Base-by-base conservation (phyloP, 1,140 invertebrate species). In the Drosophila repletoides region DNA sequence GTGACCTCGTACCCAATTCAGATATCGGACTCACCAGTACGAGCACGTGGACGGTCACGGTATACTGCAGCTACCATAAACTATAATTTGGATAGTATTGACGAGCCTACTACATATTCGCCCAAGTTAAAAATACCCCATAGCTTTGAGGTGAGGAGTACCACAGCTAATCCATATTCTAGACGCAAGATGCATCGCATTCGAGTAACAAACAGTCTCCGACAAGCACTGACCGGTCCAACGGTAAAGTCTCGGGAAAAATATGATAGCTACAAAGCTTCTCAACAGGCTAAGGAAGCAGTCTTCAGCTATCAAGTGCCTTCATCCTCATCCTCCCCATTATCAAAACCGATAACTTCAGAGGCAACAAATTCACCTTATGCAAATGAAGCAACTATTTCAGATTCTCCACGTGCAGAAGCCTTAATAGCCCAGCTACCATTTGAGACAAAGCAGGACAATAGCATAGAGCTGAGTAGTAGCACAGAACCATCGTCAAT, bases 81-180 rank as follows among this genome's bases (percentile, higher is more conserved):
- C 10, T 72, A 69, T 46, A 33, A 72, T 41, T 31, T 72, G 4
- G 72, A 89, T 5, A 56, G 22, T 5, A 7, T 51, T 7, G 87
- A 90, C 15, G 88, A 89, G 38, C 68, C 89, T 10, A 90, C 89
- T 7, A 90, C 89, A 0, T 90, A 89, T 77, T 71, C 89, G 0
- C 89, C 89, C 1, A 86, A 73, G 19, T 45, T 76, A 0, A 84
- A 69, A 17, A 12, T 68, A n/a, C 19, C 51, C 1, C 55, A 26
- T 21, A 59, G 49, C 6, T 49, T 36, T 33, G 63, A 69, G 10
- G 3, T 36, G 4, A 55, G 17, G 6, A 67, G 36, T 14, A n/a
- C 59, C 15, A 15, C 28, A 6, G 5, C 55, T 4, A 46, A 15
- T 34, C 14, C 29, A 14, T 34, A 63, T 43, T 7, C 43, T 0